These are phyloP conservation scores for Condylostylus longicornis DNA, from an alignment of 1,140 invertebrate genomes.

Conservation along the genomic window DNA sequence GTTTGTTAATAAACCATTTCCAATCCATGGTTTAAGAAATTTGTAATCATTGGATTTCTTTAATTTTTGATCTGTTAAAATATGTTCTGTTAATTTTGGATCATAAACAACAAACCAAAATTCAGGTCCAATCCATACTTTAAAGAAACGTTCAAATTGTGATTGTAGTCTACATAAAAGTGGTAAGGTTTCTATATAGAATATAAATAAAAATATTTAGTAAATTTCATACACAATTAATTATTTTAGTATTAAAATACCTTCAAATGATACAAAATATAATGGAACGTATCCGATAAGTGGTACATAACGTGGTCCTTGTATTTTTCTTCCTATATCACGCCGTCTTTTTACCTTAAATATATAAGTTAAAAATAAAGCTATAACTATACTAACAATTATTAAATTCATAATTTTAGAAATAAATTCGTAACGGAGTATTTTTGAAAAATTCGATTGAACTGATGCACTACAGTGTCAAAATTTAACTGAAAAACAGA, in stretches of 20 bases:
- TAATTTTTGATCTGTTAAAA: conserved; percentile 49
- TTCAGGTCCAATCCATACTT: neutral
- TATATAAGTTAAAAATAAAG: neutral
- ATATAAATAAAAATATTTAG: neutral
- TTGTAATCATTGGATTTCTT: conserved; percentile 49
- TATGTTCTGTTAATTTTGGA: conserved; percentile 40
- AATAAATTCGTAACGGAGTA: no score
- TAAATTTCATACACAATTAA: no score
- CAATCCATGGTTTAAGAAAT: conserved; percentile 49
- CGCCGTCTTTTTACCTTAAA: neutral
- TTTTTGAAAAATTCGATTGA: no score
- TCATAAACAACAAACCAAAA: conserved; percentile 4
- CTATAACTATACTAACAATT: no score
- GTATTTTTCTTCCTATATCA: neutral
- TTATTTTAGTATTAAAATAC: neutral
- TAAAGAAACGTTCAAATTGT: neutral
- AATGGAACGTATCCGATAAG: neutral
- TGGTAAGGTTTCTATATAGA: neutral
- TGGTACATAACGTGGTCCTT: neutral
- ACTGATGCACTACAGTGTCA: no score
- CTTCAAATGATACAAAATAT: neutral
- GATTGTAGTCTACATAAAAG: neutral
- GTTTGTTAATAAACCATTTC: conserved; percentile 48
- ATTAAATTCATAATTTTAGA: no score
- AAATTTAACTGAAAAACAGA: no score